Base-by-base conservation (phyloP, 2,888 invertebrate species). In the Fissipunctia ypsillon region DNA sequence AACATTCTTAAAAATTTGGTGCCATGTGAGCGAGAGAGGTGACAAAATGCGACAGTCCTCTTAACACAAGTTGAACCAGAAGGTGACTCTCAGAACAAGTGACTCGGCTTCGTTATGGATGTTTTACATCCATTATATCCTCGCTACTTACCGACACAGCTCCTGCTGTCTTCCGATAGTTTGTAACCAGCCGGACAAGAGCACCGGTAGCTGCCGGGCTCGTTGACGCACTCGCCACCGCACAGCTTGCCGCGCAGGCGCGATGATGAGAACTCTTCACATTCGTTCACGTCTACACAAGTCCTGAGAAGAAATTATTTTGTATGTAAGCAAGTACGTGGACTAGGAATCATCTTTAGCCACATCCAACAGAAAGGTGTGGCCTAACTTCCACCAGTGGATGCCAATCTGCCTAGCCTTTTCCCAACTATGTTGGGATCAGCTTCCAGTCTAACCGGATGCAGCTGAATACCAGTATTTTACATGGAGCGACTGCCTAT, bases 151-250 rank as follows among this genome's bases (percentile, higher is more conserved):
- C 99, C 99, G 88, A 98, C 97, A 88, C 99, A 99, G 19, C 98
- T 98, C 92, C 97, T 97, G 87, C 98, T 97, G 88, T 98, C 98
- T 1, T 96, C 90, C 7, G 97, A 97, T 0, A 99, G 95, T 14
- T 97, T 97, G 94, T 98, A 99, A 0, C 99, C 99, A 0, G 96
- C 90, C 6, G 98, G 97, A 90, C 99, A 99, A 3, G 97, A 96
- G 93, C 99, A 99, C 80, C 98, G 97, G 94, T 98, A 99, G 35
- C 98, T 97, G 22, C 99, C 99, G 95, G 98, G 98, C 59, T 97
- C 97, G 93, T 99, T 99, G 69, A 98, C 96, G 90, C 99, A 99
- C 69, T 97, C 97, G 76, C 99, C 99, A 73, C 98, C 98, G 89
- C 99, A 99, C 14, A 96, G 92, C 31, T 97, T 97, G 69, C 97